Base-by-base conservation (phyloP, 2,113 vertebrate genomes). In the Leucoraja erinaceus region DNA sequence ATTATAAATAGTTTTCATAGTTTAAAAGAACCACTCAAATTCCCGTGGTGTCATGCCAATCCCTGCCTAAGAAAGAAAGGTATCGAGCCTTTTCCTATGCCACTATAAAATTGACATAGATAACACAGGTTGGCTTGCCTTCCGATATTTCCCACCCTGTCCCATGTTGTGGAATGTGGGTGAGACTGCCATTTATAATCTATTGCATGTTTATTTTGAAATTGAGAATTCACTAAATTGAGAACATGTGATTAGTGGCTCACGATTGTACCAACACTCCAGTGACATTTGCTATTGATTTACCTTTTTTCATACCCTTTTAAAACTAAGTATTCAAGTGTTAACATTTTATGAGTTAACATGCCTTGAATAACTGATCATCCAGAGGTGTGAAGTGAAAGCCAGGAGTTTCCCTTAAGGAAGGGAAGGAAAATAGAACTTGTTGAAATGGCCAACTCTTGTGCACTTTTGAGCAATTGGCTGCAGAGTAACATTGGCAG, bases 391-490 rank as follows among this genome's bases (percentile, higher is more conserved):
- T 5, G 28, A 88, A 88, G 63, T 88, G 59, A 59, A 88, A 63
- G 28, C 56, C 83, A 88, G 83, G 59, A 66, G 59, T 63, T 88
- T 88, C 68, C 90, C 68, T 91, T 54, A 91, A 91, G 66, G 90
- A 38, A 74, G 90, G 66, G 88, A 68, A 28, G 88, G 66, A 70
- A 90, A 66, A 31, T 25, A 91, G 88, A 68, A 47, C 66, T 12
- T 38, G 33, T 47, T 91, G 88, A 91, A 72, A 70, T 91, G 88
- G 16, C 28, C 31, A 70, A 33, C 66, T 70, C 88, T 28, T 91
- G 66, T 16, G 66, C 20, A 91, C 66, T 91, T 91, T 18, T 5
- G n/a, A 90, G n/a, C 88, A 47, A 31, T 38, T 90, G 81, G 88
- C 88, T 38, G 4, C 33, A 47, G 31, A 70, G 86, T 18, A 68